phyloP scores from a whole-genome alignment of 1,140 invertebrate genomes.

The Subanguina moxae region DNA sequence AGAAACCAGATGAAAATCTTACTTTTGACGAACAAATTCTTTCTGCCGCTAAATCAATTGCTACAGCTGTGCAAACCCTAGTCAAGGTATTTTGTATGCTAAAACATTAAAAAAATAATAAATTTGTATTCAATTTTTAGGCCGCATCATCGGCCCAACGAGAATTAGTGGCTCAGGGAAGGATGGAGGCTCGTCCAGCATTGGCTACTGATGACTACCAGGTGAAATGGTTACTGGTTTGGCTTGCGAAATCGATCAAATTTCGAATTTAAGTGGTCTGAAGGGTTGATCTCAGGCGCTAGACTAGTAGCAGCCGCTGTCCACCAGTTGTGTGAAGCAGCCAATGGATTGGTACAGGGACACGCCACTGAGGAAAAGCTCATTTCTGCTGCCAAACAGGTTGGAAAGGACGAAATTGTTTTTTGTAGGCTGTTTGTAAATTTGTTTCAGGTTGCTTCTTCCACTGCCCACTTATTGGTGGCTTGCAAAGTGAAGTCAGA shows the following conservation, averaged over 20 bases:
- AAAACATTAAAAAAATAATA: too few relatives aligned
- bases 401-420: slow-evolving; percentile 9
- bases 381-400: slow-evolving; percentile 86
- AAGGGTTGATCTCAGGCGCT: slow-evolving; percentile 89
- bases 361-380: slow-evolving; percentile 88
- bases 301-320: slow-evolving; percentile 91
- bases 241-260: too few relatives aligned
- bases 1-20: slow-evolving; percentile 71
- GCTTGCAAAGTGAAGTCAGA: slow-evolving; percentile 98
- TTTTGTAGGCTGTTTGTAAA: neutral
- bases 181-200: slow-evolving; percentile 40
- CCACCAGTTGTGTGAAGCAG: slow-evolving; percentile 91
- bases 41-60: slow-evolving; percentile 94
- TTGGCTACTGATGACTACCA: slow-evolving; percentile 79
- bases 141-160: slow-evolving; percentile 35
- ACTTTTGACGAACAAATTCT: slow-evolving; percentile 95
- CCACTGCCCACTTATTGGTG: slow-evolving; percentile 90
- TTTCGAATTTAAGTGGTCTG: slow-evolving; percentile 68
- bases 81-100: slow-evolving; percentile 56
- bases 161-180: slow-evolving; percentile 53
- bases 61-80: slow-evolving; percentile 87
- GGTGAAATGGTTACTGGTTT: too few relatives aligned
- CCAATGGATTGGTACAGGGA: slow-evolving; percentile 91
- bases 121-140: slow-evolving; percentile 67
- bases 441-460: slow-evolving; percentile 75